These are phyloP conservation scores for Stomorhina lunata DNA, from an alignment of 2,888 invertebrate species.

Conservation along the genomic window DNA sequence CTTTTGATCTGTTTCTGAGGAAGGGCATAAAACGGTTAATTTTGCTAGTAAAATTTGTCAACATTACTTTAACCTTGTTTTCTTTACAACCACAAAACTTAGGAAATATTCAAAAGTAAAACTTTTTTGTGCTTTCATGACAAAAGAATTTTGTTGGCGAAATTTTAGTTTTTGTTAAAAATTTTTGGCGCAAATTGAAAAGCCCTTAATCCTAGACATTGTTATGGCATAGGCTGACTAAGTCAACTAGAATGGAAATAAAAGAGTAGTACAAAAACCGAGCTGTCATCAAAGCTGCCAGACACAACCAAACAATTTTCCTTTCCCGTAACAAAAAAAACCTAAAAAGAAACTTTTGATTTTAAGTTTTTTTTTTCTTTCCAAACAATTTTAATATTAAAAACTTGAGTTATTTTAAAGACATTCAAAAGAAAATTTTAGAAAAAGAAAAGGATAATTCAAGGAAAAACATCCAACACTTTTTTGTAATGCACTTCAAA, in stretches of 20 bases:
- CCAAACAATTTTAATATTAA: slow-evolving; percentile 17
- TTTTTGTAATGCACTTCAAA: slow-evolving; percentile 52
- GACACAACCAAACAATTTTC: slow-evolving; percentile 23
- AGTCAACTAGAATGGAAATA: not conserved
- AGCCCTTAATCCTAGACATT: not conserved
- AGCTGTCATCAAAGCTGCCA: slow-evolving; percentile 55
- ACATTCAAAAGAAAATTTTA: not conserved
- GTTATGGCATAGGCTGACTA: slow-evolving; percentile 24
- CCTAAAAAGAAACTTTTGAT: slow-evolving; percentile 5
- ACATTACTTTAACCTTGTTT: slow-evolving; percentile 58
- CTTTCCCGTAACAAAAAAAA: slow-evolving; percentile 10
- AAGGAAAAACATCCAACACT: slow-evolving; percentile 18
- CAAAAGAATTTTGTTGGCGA: not conserved
- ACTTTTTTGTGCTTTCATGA: slow-evolving; percentile 4
- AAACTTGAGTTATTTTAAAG: slow-evolving; percentile 33
- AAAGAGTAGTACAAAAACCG: too few species aligned
- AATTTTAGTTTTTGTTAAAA: not conserved
- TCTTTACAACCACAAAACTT: not conserved
- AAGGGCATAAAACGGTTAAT: too few species aligned
- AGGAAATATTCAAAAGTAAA: slow-evolving; percentile 2
- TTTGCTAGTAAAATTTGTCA: too few species aligned
- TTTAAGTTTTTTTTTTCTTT: slow-evolving; percentile 13
- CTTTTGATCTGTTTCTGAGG: too few species aligned
- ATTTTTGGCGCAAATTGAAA: slow-evolving; percentile 49
- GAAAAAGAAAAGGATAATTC: not conserved